Base-by-base conservation (phyloP, 1,140 invertebrate genomes). In the Cryptotermes secundus region DNA sequence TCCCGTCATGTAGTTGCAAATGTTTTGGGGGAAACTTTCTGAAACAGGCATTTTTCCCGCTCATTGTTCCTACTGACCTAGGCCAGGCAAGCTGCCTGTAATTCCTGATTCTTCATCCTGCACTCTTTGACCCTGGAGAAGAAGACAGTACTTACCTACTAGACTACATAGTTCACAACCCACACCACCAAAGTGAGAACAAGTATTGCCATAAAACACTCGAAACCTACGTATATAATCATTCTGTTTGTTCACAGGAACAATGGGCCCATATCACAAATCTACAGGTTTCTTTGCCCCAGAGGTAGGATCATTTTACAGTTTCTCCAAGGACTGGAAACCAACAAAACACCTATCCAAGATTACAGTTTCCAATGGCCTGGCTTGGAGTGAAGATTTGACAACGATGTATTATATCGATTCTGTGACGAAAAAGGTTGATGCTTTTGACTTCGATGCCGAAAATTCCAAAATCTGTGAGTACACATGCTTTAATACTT, bases 331-430 rank as follows among this genome's bases (percentile, higher is more conserved):
- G 36, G 38, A 80, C 10, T 36, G 81, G 45, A 16, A 72, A 83
- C n/a, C 53, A 35, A 35, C 65, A 53, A 42, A 82, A n/a, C 81
- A 83, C 10, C 14, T 85, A 19, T 35, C 31, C 26, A 84, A 88
- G n/a, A 91, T 96, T 34, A 91, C 92, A 80, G 94, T 97, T 82
- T 95, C 95, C 42, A 98, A 97, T 88, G 96, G 97, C 0, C 88
- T 97, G 12, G 93, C 93, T 16, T 98, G 96, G 96, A 94, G 93
- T 86, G 87, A 90, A 14, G 91, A 93, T 79, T 92, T 93, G 84
- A 92, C 92, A 42, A 93, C 92, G 38, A 94, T 96, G 90, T 97
- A 95, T 88, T 96, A 95, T 87, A 87, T 88, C 72, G 88, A 88
- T 83, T 87, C 88, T 24, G 42, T 86, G 24, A 87, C 84, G 16